A percentile compares a stretch with the other conserved stretches of the same genome.
Conservation (phyloP, 2,797 vertebrate genomes). For the Melanotaenia parkinsoni region DNA sequence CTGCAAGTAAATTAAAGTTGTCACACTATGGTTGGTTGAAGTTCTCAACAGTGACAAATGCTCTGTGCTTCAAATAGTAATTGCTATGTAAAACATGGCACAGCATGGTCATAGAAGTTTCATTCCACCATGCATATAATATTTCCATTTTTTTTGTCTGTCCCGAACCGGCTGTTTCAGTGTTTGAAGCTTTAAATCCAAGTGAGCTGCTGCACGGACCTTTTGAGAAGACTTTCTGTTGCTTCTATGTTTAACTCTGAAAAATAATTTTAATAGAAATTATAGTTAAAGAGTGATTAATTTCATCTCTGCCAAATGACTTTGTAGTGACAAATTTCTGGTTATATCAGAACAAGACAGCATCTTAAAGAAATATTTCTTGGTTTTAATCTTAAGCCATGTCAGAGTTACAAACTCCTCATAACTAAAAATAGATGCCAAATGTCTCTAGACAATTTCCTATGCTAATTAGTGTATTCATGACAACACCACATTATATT, state of each 20-base stretch:
- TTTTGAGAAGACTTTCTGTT: not conserved
- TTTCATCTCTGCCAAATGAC: not conserved
- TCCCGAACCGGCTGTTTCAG: not conserved
- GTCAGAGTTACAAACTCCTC: not conserved
- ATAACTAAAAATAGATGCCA: not conserved
- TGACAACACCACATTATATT: not conserved
- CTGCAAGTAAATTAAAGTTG: constrained; percentile 55
- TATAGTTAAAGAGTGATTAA: not conserved
- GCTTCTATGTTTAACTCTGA: not conserved
- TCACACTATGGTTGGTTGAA: constrained; percentile 18
- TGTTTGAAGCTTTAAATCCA: not conserved
- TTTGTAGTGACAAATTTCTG: not conserved
- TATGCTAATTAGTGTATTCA: not conserved
- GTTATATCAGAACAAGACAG: not conserved
- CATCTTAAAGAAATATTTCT: not conserved
- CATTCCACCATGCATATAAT: not conserved
- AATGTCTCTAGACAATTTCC: not conserved
- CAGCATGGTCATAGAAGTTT: not conserved
- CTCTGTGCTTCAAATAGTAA: not conserved
- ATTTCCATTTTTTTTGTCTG: not conserved
- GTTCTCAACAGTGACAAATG: constrained; percentile 28
- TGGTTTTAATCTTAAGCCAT: not conserved
- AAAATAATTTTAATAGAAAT: not conserved
- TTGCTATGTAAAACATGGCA: constrained; percentile 2
- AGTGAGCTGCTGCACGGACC: not conserved